Evolutionary conservation across 2,888 invertebrate species (phyloP), one percentile per base, ranked within the genome.

Genomic region (Troides helena): DNA sequence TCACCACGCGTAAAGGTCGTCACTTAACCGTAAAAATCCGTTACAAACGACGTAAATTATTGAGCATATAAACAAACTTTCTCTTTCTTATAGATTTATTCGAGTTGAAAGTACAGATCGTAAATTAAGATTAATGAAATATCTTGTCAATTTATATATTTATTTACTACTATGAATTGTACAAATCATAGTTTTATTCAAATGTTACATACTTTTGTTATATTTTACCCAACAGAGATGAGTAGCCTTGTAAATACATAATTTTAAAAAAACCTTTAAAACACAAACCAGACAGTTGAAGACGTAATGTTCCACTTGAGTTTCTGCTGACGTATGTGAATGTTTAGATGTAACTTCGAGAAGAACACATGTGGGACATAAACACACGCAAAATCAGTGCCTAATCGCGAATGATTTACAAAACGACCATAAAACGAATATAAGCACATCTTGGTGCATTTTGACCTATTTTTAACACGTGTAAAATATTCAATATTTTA

Each of bases 11-110:
- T 84, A 81, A 83, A 89, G 85, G 88, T 79, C 86, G 82, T 75
- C 81, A 74, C 72, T 82, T 81, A 80, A 88, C 84, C 92, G 85
- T 87, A 79, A 81, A 89, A 92, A 84, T 88, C 87, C 92, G 92
- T 92, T 92, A 91, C 80, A 71, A 83, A 74, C 60, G 67, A 70
- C 61, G 61, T 67, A 25, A 36, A 68, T 72, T 69, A 73, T 74
- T 17, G 10, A 25, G 60, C 14, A 12, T 72, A 67, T 84, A 85
- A 85, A 81, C 76, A 80, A 73, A 75, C 78, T 82, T 85, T 77
- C 72, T 71, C 67, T 70, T 43, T 30, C 56, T 36, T 65, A 57
- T 39, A 21, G 8, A 14, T 2, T 21, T 39, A 17, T 39, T 4
- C 39, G n/a, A 57, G 23, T 21, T 53, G n/a, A 18, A 53, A 53